Percentiles rank a stretch among this genome's conserved stretches.
Evolutionary conservation across 2,113 vertebrate species (phyloP).

Genomic region (Epinephelus cyanopodus): DNA sequence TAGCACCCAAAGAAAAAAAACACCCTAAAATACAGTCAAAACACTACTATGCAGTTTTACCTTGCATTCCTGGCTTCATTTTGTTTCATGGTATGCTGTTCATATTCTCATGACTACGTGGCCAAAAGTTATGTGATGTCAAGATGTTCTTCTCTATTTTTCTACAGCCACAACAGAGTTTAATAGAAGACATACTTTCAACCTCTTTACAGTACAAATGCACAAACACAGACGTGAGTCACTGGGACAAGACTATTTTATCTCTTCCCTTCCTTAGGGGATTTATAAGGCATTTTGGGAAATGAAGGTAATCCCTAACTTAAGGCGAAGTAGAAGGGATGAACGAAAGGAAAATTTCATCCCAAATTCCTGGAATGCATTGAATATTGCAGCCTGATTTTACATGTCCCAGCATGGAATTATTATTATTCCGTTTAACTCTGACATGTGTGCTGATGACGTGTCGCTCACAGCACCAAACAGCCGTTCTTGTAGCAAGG

Average conservation of each 20-base stretch:
- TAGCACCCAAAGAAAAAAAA: conserved; percentile 12
- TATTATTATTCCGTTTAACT: not conserved
- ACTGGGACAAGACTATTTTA: conserved; percentile 8
- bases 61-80: conserved; percentile 51
- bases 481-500: not conserved
- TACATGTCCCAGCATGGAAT: not conserved
- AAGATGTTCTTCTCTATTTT: conserved; percentile 23
- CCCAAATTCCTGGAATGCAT: not conserved
- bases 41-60: conserved; percentile 58
- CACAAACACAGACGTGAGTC: not conserved
- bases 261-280: not conserved
- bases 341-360: conserved; percentile 30
- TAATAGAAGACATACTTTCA: not conserved
- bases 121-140: conserved; percentile 30
- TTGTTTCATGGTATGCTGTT: conserved; percentile 14
- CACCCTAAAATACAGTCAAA: conserved; percentile 24
- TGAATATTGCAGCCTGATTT: conserved; percentile 6
- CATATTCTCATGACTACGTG: conserved; percentile 7
- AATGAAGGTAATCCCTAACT: conserved; percentile 42
- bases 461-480: not conserved
- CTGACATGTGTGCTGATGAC: not conserved
- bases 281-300: conserved; percentile 26
- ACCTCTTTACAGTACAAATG: not conserved
- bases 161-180: conserved; percentile 7
- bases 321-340: not conserved